Base-by-base conservation (phyloP, 2,113 vertebrate genomes). In the Apteryx owenii region DNA sequence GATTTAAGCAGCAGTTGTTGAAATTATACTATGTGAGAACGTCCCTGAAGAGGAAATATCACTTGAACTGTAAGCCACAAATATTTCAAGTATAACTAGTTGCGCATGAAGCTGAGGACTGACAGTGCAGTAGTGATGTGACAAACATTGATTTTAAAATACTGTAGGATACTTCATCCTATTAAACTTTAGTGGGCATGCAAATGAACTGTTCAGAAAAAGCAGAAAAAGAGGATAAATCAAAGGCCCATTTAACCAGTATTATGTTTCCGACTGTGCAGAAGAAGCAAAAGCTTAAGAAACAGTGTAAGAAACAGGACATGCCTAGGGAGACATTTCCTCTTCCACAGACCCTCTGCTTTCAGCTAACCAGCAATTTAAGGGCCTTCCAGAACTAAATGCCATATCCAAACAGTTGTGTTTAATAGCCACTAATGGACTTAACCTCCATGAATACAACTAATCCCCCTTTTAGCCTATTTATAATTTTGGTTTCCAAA, bases 1-100 rank as follows among this genome's bases (percentile, higher is more conserved):
- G 97, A 97, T 73, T 62, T 56, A 85, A 92, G 56, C 72, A 95
- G 93, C 71, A 97, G 95, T 94, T 98, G 91, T 72, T 97, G 96
- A 97, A 98, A 96, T 60, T 72, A 46, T 87, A 79, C 94, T 69
- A 81, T 79, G 90, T 85, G 79, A 90, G 62, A 81, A 96, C 68
- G 77, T 96, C 95, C 95, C 96, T 31, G 18, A 96, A 95, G 96
- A 97, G 94, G 97, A 98, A 98, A 85, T 70, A 62, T 97, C 94
- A 83, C 79, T 81, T 90, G 75, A 89, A 96, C 91, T 94, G 95
- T 93, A 97, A 96, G 93, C 97, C 96, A 92, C 95, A 93, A 78
- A 61, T 92, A 95, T 92, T 97, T 97, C 78, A 90, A 93, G 70
- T 2, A 0, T 38, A 69, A 71, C 68, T 77, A 38, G 46, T 28